A percentile compares a stretch with the other conserved stretches of the same genome.
phyloP scores from a whole-genome alignment of 2,113 vertebrate species.

The Megaptera novaeangliae region DNA sequence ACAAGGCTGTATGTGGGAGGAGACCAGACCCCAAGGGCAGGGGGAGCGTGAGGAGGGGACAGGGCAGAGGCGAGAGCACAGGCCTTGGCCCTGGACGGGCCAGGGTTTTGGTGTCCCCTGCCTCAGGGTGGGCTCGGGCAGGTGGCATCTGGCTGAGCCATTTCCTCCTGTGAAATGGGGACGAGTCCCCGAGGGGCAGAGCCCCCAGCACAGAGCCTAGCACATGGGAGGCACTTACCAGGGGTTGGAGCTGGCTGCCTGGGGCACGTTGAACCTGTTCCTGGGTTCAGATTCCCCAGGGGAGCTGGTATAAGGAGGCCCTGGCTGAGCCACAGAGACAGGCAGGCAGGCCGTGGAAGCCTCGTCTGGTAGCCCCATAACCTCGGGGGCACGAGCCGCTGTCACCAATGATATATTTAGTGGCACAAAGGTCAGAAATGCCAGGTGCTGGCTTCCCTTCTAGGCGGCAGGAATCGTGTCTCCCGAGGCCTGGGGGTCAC shows the following conservation, averaged over 20 bases:
- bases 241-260: not conserved
- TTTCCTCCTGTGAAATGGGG: not conserved
- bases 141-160: not conserved
- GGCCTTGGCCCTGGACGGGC: not conserved
- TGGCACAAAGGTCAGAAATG: constrained; percentile 61
- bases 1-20: not conserved
- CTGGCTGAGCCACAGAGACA: not conserved
- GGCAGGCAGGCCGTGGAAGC: not conserved
- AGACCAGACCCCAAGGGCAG: not conserved
- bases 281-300: not conserved
- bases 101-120: not conserved
- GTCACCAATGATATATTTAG: constrained; percentile 64
- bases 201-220: not conserved
- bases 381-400: not conserved
- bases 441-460: constrained; percentile 45
- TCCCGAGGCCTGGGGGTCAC: constrained; percentile 57
- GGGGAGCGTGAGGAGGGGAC: not conserved
- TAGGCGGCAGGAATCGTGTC: constrained; percentile 42
- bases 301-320: not conserved
- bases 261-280: not conserved
- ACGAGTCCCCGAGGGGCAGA: not conserved
- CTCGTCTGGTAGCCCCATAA: not conserved
- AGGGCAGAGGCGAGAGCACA: not conserved
- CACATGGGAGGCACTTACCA: not conserved
- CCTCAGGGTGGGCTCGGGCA: not conserved